phyloP scores from a whole-genome alignment of 2,113 vertebrate genomes.

The Rhipidura dahli region DNA sequence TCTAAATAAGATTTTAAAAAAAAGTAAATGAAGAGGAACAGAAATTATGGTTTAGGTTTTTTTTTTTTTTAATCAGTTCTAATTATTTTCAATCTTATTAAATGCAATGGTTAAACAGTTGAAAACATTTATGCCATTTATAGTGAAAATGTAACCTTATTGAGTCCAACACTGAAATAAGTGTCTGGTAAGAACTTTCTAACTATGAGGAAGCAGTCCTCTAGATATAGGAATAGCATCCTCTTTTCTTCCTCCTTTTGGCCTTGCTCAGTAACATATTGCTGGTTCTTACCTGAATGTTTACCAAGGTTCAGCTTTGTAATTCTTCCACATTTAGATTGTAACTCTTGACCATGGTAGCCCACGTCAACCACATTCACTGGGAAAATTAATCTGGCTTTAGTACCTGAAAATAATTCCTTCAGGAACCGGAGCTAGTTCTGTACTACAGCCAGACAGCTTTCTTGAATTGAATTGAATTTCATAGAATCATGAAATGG shows the following conservation, averaged over 20 bases:
- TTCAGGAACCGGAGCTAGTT: background rate
- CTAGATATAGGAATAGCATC: background rate
- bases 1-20: background rate
- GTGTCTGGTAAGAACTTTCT: background rate
- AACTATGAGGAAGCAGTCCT: background rate
- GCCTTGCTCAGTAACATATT: background rate
- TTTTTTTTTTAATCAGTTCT: background rate
- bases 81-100: background rate
- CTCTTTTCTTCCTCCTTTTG: background rate
- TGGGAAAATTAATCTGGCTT: background rate
- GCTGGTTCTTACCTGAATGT: background rate
- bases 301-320: background rate
- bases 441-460: background rate
- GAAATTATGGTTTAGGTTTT: background rate
- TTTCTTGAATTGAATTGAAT: background rate
- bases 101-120: background rate
- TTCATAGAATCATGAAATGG: background rate
- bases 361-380: no score
- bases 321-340: background rate
- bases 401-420: background rate
- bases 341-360: background rate
- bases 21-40: background rate
- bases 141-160: background rate
- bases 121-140: background rate
- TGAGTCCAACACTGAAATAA: background rate